Conservation (phyloP, 2,797 vertebrate genomes). For the Ptychadena robeensis region DNA sequence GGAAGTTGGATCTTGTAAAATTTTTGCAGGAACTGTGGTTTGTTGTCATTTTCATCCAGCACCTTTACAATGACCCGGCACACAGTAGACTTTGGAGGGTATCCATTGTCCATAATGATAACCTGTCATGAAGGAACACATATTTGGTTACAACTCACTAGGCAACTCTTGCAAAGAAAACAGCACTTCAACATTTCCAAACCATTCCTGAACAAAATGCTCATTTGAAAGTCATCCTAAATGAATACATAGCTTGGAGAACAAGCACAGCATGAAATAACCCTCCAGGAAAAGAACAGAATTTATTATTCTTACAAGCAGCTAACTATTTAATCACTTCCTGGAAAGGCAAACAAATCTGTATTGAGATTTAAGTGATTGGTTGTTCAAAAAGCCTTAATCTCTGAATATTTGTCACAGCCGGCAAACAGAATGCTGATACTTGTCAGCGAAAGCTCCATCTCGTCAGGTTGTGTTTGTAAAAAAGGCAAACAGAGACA, state of each 20-base stretch:
- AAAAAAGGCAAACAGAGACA: conserved; percentile 39
- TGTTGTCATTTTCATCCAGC: conserved; percentile 96
- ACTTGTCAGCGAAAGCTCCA: conserved; percentile 24
- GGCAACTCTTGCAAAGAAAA: conserved; percentile 2
- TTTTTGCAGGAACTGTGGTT: conserved; percentile 93
- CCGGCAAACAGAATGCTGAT: conserved; percentile 39
- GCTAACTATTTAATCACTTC: conserved; percentile 50
- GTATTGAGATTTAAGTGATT: conserved; percentile 47
- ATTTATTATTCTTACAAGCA: conserved; percentile 34
- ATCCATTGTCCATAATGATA: conserved; percentile 87
- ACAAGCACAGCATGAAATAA: conserved; percentile 33
- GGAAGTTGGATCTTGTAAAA: conserved; percentile 95
- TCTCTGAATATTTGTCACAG: conserved; percentile 44
- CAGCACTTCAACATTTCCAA: background rate
- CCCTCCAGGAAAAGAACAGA: conserved; percentile 49
- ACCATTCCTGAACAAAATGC: background rate
- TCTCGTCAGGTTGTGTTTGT: conserved; percentile 24
- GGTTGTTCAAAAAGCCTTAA: conserved; percentile 46
- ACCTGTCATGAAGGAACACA: conserved; percentile 74
- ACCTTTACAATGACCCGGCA: conserved; percentile 91
- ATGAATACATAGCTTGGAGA: conserved; percentile 25
- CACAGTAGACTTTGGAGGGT: conserved; percentile 83
- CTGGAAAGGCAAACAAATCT: conserved; percentile 47
- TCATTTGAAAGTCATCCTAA: conserved; percentile 26
- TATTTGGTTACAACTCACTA: background rate